Percentiles rank a stretch among this genome's conserved stretches.
Evolutionary conservation across 2,888 invertebrate genomes (phyloP).

Genomic region (Drosophila mimetica): DNA sequence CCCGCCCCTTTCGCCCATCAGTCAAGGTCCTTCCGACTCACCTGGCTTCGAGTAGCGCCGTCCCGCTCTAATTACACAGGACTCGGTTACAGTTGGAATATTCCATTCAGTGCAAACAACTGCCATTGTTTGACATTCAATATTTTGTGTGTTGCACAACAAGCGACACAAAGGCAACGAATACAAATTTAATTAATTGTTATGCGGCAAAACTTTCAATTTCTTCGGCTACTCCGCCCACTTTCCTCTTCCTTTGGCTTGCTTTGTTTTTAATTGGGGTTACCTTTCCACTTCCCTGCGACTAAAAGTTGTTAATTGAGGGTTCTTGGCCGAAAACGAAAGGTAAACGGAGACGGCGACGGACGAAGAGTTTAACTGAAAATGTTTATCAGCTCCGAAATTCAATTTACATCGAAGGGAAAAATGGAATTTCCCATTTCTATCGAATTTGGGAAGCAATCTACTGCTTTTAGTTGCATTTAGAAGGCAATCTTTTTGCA

Average conservation of each 20-base stretch:
- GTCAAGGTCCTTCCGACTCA: slow-evolving; percentile 24
- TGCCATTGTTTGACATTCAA: slow-evolving; percentile 41
- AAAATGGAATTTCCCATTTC: slow-evolving; percentile 4
- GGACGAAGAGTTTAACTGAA: neutral
- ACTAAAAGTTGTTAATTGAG: slow-evolving; percentile 43
- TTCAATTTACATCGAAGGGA: slow-evolving; percentile 14
- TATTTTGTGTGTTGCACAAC: slow-evolving; percentile 47
- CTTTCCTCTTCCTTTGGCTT: slow-evolving; percentile 4
- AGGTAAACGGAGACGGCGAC: neutral
- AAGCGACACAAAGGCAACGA: slow-evolving; percentile 27
- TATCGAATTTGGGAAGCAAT: slow-evolving; percentile 11
- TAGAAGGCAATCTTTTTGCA: slow-evolving; percentile 20
- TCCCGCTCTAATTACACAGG: slow-evolving; percentile 46
- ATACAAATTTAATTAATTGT: slow-evolving; percentile 54
- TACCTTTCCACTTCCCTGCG: slow-evolving; percentile 13
- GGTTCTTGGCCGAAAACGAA: slow-evolving; percentile 13
- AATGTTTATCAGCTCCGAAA: slow-evolving; percentile 11
- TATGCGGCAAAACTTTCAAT: slow-evolving; percentile 48
- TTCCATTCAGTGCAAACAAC: slow-evolving; percentile 28
- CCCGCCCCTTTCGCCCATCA: neutral
- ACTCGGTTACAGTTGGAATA: slow-evolving; percentile 35
- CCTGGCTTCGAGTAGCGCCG: slow-evolving; percentile 9
- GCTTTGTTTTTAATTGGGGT: slow-evolving; percentile 40
- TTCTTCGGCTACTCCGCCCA: slow-evolving; percentile 2
- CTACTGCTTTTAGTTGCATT: slow-evolving; percentile 19